phyloP scores from a whole-genome alignment of 2,888 invertebrate species.

The Nemotelus pantherinus region DNA sequence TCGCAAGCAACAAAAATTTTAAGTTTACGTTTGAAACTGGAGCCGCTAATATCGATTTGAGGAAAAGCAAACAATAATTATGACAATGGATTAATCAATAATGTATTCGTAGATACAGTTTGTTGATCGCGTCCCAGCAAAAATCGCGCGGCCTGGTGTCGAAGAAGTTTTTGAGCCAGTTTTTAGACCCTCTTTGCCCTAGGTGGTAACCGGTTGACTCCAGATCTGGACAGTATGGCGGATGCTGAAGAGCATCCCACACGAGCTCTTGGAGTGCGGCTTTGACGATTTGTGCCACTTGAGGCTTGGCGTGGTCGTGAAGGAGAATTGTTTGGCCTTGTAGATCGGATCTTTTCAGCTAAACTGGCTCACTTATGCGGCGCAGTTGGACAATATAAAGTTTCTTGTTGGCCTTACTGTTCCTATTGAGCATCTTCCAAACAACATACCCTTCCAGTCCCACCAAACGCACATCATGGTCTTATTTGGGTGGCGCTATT shows the following conservation, averaged over 20 bases:
- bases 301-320: background rate
- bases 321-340: background rate
- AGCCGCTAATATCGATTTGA: too few species aligned
- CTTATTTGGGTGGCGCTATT: too few species aligned
- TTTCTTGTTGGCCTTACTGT: too few species aligned
- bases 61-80: slow-evolving; percentile 1
- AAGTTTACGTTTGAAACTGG: too few species aligned
- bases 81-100: too few species aligned
- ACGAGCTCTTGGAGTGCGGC: background rate
- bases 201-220: background rate
- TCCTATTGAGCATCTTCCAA: too few species aligned
- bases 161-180: background rate
- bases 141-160: background rate
- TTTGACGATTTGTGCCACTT: background rate
- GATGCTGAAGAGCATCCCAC: background rate
- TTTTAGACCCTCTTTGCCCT: background rate
- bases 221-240: background rate
- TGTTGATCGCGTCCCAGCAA: background rate
- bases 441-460: too few species aligned
- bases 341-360: background rate
- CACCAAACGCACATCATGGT: too few species aligned
- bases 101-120: background rate
- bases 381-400: too few species aligned
- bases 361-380: too few species aligned
- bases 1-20: too few species aligned